Evolutionary conservation across 2,797 vertebrate genomes (phyloP).

Genomic region (Yasuhikotakia modesta): DNA sequence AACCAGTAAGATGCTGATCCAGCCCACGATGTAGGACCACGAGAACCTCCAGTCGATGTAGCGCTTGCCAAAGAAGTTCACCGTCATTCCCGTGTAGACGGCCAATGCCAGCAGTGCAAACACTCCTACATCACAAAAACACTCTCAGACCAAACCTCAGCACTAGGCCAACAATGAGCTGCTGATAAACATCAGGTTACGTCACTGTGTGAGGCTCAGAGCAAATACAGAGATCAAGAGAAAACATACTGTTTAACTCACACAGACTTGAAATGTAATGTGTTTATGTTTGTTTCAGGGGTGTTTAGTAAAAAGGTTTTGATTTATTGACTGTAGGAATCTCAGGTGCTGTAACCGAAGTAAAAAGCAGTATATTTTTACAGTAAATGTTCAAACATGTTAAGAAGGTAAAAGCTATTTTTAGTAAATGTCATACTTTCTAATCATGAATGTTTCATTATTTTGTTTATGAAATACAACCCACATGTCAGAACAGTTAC

Average conservation of each 20-base stretch:
- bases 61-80: conserved; percentile 81
- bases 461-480: no score
- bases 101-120: conserved; percentile 82
- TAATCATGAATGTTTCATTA: no score
- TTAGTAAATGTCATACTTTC: no score
- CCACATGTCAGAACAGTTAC: no score
- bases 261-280: not conserved
- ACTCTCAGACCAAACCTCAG: not conserved
- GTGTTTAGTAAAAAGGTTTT: no score
- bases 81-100: conserved; percentile 81
- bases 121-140: conserved; percentile 69
- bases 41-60: conserved; percentile 84
- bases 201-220: not conserved
- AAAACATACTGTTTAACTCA: not conserved
- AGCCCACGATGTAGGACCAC: conserved; percentile 87
- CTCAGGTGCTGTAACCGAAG: no score
- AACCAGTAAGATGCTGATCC: conserved; percentile 80
- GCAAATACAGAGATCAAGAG: not conserved
- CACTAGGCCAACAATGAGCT: not conserved
- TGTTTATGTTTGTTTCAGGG: not conserved
- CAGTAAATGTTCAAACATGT: no score
- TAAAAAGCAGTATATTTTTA: no score
- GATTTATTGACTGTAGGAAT: no score
- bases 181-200: not conserved
- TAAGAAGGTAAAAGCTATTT: no score